Base-by-base conservation (phyloP, 37 sponge, comb jelly and placozoan genomes). In the Tethya wilhelma region DNA sequence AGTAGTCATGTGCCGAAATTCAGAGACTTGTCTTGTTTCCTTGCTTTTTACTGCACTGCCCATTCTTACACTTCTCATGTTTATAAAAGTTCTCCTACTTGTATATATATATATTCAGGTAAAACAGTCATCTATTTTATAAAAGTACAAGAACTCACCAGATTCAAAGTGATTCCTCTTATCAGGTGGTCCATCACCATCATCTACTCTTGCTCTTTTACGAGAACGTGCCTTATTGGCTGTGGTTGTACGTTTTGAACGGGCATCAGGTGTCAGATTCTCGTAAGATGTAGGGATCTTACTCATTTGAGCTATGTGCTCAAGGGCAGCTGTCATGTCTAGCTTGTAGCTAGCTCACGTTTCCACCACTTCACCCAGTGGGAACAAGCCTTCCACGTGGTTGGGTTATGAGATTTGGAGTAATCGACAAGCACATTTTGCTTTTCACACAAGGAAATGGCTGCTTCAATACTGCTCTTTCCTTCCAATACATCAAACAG, bases 171-270 rank as follows among this genome's bases (percentile, higher is more conserved):
- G 11, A 4, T 29, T 5, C 4, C 38, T 8, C 53, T 80, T 80
- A 38, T 80, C 81, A 34, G 81, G 81, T 36, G 81, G 81, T 33
- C 81, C 81, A 31, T 80, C 69, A 30, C n/a, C 70, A 80, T 67
- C 81, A 42, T 32, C 60, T 12, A 9, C 19, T 25, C 31, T 12
- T 23, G 64, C 38, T 63, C 49, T 41, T 23, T 60, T 63, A 38
- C 30, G 38, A n/a, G 26, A 46, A 22, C 40, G 17, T 11, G 64
- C 63, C 64, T 64, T 77, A 60, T 74, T 74, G 7, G 69, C 69
- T 38, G 12, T 23, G 7, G 9, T 12, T 39, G 69, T 67, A 6
- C 58, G 38, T 31, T 26, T 58, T 4, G 58, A 32, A 5, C 66
- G 11, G 22, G 66, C 41, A 43, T 42, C 43, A 31, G 41, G 43